Evolutionary conservation across 2,797 vertebrate genomes (phyloP).

Genomic region (Sitta carolinensis): DNA sequence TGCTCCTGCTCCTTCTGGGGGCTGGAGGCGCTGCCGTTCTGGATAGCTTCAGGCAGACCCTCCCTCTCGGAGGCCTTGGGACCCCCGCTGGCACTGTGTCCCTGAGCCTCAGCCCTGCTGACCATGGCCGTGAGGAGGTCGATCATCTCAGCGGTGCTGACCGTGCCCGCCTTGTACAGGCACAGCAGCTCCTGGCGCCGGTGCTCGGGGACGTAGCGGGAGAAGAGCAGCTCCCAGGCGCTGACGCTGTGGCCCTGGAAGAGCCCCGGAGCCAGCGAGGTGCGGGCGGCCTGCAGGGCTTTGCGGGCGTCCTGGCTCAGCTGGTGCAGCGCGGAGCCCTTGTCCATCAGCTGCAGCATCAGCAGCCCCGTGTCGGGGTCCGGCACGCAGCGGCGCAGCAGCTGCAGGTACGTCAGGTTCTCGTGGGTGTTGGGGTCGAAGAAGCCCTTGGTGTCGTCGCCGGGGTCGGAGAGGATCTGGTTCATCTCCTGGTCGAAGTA

Average conservation of each 20-base stretch:
- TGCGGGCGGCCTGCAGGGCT: conserved; percentile 28
- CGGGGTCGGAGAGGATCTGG: conserved; percentile 73
- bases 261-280: conserved; percentile 42
- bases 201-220: neutral
- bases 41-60: fast-evolving
- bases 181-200: neutral
- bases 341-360: conserved; percentile 66
- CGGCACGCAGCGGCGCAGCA: conserved; percentile 62
- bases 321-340: conserved; percentile 47
- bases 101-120: neutral
- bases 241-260: conserved; percentile 68
- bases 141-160: neutral
- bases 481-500: conserved; percentile 79
- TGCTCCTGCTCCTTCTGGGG: neutral
- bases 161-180: neutral
- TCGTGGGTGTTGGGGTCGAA: conserved; percentile 80
- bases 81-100: fast-evolving
- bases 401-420: conserved; percentile 69
- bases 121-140: neutral
- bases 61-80: fast-evolving
- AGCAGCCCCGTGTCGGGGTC: conserved; percentile 70
- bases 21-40: neutral
- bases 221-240: conserved; percentile 58
- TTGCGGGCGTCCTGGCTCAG: conserved; percentile 19
- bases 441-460: conserved; percentile 82